These are phyloP conservation scores for Petrolisthes manimaculis DNA, from an alignment of 2,888 invertebrate species.

Conservation along the genomic window DNA sequence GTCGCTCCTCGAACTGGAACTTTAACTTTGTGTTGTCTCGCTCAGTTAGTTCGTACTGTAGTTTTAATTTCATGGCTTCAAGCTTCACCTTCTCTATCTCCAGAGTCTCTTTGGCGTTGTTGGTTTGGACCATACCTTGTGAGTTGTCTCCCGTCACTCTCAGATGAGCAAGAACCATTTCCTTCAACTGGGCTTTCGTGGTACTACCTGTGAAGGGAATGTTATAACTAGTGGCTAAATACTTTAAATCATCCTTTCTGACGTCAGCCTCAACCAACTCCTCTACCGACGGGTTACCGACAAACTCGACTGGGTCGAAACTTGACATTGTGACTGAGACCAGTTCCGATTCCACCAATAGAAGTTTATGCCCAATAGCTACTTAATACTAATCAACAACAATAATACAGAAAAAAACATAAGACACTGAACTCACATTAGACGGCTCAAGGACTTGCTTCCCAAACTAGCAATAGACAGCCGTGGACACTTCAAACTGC, in stretches of 20 bases:
- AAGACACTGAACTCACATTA: neutral
- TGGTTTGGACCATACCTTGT: neutral
- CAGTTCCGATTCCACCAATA: too few relatives aligned
- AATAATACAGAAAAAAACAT: neutral
- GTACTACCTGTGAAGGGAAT: too few relatives aligned
- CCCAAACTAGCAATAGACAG: too few relatives aligned
- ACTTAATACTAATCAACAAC: neutral
- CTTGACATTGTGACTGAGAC: neutral
- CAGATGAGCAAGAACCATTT: neutral
- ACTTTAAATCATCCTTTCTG: too few relatives aligned
- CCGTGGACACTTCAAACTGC: neutral
- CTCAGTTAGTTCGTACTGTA: constrained; percentile 2
- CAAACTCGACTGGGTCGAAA: neutral
- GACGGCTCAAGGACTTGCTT: too few relatives aligned
- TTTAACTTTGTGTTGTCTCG: neutral
- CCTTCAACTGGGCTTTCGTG: too few relatives aligned
- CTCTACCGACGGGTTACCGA: constrained; percentile 16
- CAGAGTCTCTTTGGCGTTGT: neutral
- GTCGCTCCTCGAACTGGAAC: neutral
- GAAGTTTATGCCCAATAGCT: too few relatives aligned
- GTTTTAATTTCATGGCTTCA: neutral
- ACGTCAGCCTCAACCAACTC: neutral
- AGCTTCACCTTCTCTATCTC: constrained; percentile 11
- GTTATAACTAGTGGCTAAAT: too few relatives aligned
- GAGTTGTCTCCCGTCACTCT: neutral